These are phyloP conservation scores for Acleris holmiana DNA, from an alignment of 2,888 invertebrate species.

Conservation along the genomic window DNA sequence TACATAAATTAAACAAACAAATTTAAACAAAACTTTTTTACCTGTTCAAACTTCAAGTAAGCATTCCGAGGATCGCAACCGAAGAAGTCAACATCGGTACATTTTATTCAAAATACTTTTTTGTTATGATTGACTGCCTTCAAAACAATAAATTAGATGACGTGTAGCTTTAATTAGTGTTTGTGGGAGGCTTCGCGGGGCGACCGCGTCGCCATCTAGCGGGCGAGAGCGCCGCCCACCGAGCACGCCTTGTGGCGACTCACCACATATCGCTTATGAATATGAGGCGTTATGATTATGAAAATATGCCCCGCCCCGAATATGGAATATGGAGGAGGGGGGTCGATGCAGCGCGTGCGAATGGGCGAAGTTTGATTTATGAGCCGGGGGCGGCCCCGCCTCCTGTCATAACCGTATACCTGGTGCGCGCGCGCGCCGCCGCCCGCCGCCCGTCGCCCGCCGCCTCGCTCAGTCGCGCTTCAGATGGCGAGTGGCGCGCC, in stretches of 20 bases:
- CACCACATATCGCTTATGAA: conserved; percentile 82
- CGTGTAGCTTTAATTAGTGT: conserved; percentile 77
- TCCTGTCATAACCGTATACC: conserved; percentile 88
- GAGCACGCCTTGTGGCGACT: conserved; percentile 52
- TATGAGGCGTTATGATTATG: conserved; percentile 85
- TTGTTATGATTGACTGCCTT: conserved; percentile 45
- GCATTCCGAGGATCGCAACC: conserved; percentile 18
- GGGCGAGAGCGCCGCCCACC: conserved; percentile 76
- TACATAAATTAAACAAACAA: conserved; percentile 4
- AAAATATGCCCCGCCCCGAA: conserved; percentile 85
- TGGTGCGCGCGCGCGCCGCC: conserved; percentile 85
- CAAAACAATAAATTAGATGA: conserved; percentile 76
- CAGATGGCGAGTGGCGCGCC: conserved; percentile 82
- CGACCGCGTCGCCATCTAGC: conserved; percentile 78
- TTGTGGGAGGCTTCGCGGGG: conserved; percentile 81
- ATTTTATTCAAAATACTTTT: conserved; percentile 31
- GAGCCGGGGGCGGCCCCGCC: conserved; percentile 86
- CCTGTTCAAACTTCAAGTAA: conserved; percentile 5
- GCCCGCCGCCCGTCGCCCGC: conserved; percentile 62
- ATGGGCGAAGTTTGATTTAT: conserved; percentile 88
- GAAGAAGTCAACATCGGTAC: conserved; percentile 20
- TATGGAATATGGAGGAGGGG: conserved; percentile 86
- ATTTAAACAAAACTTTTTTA: conserved; percentile 13
- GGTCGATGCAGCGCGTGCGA: conserved; percentile 86
- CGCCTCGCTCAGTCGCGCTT: conserved; percentile 82